These are phyloP conservation scores for Thaumatotibia leucotreta DNA, from an alignment of 1,140 invertebrate genomes.

Conservation along the genomic window DNA sequence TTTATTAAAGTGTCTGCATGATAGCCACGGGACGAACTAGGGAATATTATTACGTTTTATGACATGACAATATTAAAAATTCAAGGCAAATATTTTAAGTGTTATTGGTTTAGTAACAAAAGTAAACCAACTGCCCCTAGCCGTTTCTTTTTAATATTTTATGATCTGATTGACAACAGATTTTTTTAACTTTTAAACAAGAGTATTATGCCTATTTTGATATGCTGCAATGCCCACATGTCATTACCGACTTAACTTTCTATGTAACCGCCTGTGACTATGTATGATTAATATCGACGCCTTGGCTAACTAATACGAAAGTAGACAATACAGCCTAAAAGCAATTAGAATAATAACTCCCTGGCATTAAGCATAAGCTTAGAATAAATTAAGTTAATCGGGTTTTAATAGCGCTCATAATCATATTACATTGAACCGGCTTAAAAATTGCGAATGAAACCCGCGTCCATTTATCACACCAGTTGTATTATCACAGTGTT, in stretches of 20 bases:
- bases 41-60: slow-evolving; percentile 24
- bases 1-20: slow-evolving; percentile 43
- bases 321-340: not conserved
- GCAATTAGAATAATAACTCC: not conserved
- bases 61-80: slow-evolving; percentile 18
- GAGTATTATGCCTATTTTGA: not conserved
- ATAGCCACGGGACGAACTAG: slow-evolving; percentile 18
- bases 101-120: slow-evolving; percentile 10
- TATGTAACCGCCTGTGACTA: not conserved
- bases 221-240: not conserved
- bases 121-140: not conserved
- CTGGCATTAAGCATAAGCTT: not conserved
- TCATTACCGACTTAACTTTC: not conserved
- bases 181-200: not conserved
- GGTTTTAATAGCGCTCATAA: not conserved
- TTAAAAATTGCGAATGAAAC: not conserved
- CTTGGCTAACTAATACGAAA: not conserved
- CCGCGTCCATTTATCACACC: not conserved
- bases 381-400: not conserved
- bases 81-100: slow-evolving; percentile 18
- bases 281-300: not conserved
- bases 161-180: too few relatives aligned
- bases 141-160: too few relatives aligned
- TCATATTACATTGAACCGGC: not conserved
- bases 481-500: slow-evolving; percentile 2